Evolutionary conservation across 2,888 invertebrate species (phyloP).

Genomic region (Suillia variegata): DNA sequence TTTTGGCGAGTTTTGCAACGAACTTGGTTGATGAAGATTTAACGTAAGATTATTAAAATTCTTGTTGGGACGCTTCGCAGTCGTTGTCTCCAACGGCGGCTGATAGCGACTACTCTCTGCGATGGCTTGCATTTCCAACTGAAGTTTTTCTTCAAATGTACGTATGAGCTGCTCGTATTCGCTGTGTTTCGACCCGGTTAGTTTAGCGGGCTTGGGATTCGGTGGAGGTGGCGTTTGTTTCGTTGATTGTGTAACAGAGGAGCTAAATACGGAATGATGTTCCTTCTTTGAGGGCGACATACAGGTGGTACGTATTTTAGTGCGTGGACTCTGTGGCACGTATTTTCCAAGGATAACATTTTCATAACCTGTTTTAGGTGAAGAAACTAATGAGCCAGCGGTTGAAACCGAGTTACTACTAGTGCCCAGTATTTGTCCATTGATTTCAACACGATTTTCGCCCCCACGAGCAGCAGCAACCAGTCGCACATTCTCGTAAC

Average conservation of each 20-base stretch:
- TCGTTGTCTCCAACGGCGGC: conserved; percentile 28
- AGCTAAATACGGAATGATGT: conserved; percentile 35
- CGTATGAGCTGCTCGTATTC: conserved; percentile 62
- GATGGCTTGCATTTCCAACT: conserved; percentile 62
- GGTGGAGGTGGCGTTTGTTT: conserved; percentile 33
- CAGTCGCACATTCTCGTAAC: conserved; percentile 66
- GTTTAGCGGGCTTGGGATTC: conserved; percentile 30
- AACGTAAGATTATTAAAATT: conserved; percentile 59
- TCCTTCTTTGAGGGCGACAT: conserved; percentile 66
- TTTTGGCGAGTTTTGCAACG: conserved; percentile 46
- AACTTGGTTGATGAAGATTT: conserved; percentile 42
- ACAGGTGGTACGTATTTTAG: conserved; percentile 64
- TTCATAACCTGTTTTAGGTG: conserved; percentile 62
- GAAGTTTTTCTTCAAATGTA: conserved; percentile 65
- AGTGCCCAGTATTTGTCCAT: conserved; percentile 37
- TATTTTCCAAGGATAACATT: conserved; percentile 64
- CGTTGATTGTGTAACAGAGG: conserved; percentile 34
- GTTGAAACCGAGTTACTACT: neutral
- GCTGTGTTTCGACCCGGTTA: conserved; percentile 39
- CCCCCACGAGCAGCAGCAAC: too few relatives aligned
- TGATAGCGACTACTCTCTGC: conserved; percentile 46
- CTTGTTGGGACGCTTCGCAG: conserved; percentile 48
- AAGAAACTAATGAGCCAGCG: too few relatives aligned
- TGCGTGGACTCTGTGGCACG: conserved; percentile 61
- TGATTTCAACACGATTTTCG: conserved; percentile 57